Conservation (phyloP, 2,888 invertebrate genomes). For the Troides helena region DNA sequence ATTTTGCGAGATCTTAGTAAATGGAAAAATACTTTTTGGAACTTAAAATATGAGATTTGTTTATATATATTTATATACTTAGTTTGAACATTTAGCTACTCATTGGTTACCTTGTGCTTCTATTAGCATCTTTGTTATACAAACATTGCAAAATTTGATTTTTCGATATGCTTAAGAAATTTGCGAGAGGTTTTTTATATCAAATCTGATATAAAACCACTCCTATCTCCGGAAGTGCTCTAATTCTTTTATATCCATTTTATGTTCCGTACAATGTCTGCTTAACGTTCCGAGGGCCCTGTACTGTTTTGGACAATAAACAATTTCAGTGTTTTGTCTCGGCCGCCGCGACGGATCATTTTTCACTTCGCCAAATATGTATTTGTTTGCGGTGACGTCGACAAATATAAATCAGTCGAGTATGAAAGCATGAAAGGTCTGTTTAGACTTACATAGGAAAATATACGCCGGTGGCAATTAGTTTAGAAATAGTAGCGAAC, state of each 20-base stretch:
- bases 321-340: slow-evolving; percentile 35
- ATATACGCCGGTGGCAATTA: slow-evolving; percentile 26
- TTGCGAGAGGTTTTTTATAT: too few species aligned
- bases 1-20: neutral
- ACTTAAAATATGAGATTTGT: too few species aligned
- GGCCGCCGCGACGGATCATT: slow-evolving; percentile 43
- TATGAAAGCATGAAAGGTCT: slow-evolving; percentile 22
- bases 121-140: too few species aligned
- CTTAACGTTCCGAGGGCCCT: slow-evolving; percentile 12
- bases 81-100: too few species aligned
- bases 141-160: too few species aligned
- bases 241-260: slow-evolving; percentile 15
- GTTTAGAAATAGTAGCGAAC: slow-evolving; percentile 17
- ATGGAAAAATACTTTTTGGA: too few species aligned
- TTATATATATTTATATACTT: too few species aligned
- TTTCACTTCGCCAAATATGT: slow-evolving; percentile 53
- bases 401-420: slow-evolving; percentile 55
- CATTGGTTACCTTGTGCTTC: too few species aligned
- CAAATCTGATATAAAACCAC: too few species aligned
- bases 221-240: too few species aligned
- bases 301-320: slow-evolving; percentile 21
- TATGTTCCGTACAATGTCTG: slow-evolving; percentile 9
- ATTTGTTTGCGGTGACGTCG: slow-evolving; percentile 56
- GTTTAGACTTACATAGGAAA: slow-evolving; percentile 22
- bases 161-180: too few species aligned